Evolutionary conservation across 2,797 vertebrate genomes (phyloP), one percentile per base, ranked within the genome.

Genomic region (Phalanger gymnotis): DNA sequence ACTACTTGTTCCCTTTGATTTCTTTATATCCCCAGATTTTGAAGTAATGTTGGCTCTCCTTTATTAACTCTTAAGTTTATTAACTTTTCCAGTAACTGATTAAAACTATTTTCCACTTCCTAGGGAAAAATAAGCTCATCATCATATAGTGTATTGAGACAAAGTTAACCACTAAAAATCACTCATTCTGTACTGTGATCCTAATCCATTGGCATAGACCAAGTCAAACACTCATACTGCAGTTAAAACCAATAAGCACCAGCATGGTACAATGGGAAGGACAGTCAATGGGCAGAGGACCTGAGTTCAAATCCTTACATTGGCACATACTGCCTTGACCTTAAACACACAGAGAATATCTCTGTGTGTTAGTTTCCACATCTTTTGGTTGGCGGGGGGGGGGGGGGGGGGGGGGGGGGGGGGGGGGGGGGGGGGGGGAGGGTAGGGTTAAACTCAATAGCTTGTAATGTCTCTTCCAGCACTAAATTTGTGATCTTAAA

Each of bases 321-420:
- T 61, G 31, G 12, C 31, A 61, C 57, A 58, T 30, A 34, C 34
- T 66, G 1, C 13, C 61, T 66, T n/a, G 61, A 66, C 16, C 6
- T 47, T 10, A 40, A 47, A 7, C 30, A 47, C 40, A 47, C 40
- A 47, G 22, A 47, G 22, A 81, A 81, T 47, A 3, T 47, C 19
- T 47, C 6, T 81, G 2, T 47, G 25, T 31, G 1, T 25, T 47
- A 81, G 19, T 81, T 81, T 81, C 40, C 7, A 73, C 5, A 22
- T 19, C 16, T 73, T n/a, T n/a, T n/a, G n/a, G n/a, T n/a, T n/a
- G n/a, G n/a, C n/a, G 0, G 5, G 73, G 2, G 22, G 61, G 61
- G 61, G 1, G 34, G n/a, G n/a, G 0, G 5, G 73, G 2, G 22
- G 61, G 61, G 61, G 1, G 34, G n/a, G n/a, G 0, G 5, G 73